Evolutionary conservation across 2,113 vertebrate species (phyloP).

Genomic region (Gymnorhina tibicen): DNA sequence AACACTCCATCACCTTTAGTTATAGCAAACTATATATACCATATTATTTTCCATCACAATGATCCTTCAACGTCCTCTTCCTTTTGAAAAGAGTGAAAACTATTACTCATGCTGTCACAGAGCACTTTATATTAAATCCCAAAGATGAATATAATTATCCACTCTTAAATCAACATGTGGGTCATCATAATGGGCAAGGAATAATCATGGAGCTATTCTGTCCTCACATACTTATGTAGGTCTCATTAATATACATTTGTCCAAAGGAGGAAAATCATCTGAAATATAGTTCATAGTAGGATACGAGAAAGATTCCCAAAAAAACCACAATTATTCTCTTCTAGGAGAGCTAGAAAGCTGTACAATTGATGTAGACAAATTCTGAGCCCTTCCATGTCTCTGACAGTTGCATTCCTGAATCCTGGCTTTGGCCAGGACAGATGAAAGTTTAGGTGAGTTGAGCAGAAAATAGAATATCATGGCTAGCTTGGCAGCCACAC

Average conservation of each 20-base stretch:
- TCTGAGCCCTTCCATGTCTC: background rate
- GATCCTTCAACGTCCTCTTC: background rate
- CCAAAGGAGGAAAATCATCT: background rate
- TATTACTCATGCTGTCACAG: background rate
- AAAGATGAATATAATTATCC: background rate
- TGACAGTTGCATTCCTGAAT: background rate
- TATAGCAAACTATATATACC: background rate
- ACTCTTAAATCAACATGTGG: background rate
- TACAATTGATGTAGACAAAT: background rate
- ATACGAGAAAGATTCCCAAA: background rate
- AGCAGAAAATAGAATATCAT: background rate
- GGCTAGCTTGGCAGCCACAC: background rate
- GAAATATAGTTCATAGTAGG: background rate
- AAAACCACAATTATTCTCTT: background rate
- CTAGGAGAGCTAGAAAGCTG: background rate
- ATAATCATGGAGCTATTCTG: background rate
- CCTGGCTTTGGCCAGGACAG: background rate
- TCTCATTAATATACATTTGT: background rate
- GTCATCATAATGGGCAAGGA: background rate
- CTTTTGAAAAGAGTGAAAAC: background rate
- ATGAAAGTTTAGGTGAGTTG: background rate
- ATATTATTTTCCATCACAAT: background rate
- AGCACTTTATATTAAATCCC: constrained; percentile 4
- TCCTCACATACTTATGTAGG: background rate
- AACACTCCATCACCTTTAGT: background rate